Percentiles rank a stretch among this genome's conserved stretches.
phyloP scores from a whole-genome alignment of 2,797 vertebrate species.

The Epinephelus coioides region DNA sequence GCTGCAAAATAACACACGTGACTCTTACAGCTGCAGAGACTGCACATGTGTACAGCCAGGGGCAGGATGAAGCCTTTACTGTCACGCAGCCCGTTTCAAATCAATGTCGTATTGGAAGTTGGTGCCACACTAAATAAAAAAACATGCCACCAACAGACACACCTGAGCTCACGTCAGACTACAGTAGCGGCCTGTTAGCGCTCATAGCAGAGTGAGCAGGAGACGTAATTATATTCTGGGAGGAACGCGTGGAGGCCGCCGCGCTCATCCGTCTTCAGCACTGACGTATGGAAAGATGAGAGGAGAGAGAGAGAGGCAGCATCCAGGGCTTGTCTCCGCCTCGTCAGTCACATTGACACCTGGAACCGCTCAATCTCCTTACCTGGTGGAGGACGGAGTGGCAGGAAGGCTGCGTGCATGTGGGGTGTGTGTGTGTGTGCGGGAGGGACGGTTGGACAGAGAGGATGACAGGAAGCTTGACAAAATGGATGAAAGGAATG shows the following conservation, averaged over 20 bases:
- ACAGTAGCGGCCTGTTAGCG: constrained; percentile 26
- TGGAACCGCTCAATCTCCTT: constrained; percentile 69
- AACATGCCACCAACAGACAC: background rate
- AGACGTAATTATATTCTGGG: constrained; percentile 60
- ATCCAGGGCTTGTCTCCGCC: constrained; percentile 48
- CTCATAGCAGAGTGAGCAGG: constrained; percentile 16
- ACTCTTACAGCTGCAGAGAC: constrained; percentile 3
- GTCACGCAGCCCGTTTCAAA: background rate
- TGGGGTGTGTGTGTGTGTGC: background rate
- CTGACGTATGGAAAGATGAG: constrained; percentile 58
- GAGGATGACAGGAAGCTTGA: constrained; percentile 45
- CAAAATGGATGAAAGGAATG: constrained; percentile 56
- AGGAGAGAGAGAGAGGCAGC: constrained; percentile 37
- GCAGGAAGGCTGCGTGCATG: constrained; percentile 14
- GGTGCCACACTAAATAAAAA: constrained; percentile 2
- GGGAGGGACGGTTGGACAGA: constrained; percentile 20
- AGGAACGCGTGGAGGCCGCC: constrained; percentile 28
- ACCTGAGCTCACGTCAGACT: background rate
- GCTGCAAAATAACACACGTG: constrained; percentile 29
- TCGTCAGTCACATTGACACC: constrained; percentile 67
- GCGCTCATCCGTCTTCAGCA: constrained; percentile 62
- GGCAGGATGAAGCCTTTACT: background rate
- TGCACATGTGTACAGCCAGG: background rate
- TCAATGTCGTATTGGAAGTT: background rate
- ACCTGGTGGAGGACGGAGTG: constrained; percentile 57